These are phyloP conservation scores for Triplophysa tibetana DNA, from an alignment of 2,113 vertebrate genomes.

Conservation along the genomic window DNA sequence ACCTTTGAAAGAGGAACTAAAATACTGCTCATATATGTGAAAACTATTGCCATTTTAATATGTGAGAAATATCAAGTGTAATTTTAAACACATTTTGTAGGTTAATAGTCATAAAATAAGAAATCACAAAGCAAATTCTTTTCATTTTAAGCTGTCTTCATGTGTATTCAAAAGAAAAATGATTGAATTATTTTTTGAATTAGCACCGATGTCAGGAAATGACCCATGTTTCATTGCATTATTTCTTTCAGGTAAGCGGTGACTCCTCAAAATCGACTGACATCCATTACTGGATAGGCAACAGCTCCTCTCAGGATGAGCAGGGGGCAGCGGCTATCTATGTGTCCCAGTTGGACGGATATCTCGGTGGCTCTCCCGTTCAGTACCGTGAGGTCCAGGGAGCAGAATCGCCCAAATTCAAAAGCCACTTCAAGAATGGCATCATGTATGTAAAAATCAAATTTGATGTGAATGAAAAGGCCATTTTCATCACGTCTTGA, in stretches of 20 bases:
- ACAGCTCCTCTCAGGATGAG: constrained; percentile 82
- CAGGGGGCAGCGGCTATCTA: constrained; percentile 82
- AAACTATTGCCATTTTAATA: too few relatives aligned
- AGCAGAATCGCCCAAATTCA: constrained; percentile 80
- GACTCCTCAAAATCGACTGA: constrained; percentile 64
- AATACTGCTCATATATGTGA: too few relatives aligned
- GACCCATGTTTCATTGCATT: too few relatives aligned
- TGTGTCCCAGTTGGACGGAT: constrained; percentile 79
- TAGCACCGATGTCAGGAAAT: too few relatives aligned
- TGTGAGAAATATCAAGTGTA: too few relatives aligned
- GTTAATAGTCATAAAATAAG: too few relatives aligned
- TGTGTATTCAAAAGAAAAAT: too few relatives aligned
- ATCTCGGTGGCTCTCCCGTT: constrained; percentile 75
- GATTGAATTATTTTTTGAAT: too few relatives aligned
- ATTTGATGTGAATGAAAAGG: background rate
- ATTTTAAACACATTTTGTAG: too few relatives aligned
- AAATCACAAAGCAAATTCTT: too few relatives aligned
- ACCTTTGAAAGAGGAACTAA: too few relatives aligned
- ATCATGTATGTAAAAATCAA: constrained; percentile 79
- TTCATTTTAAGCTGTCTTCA: too few relatives aligned
- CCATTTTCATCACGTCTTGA: background rate
- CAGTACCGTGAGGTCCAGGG: constrained; percentile 87
- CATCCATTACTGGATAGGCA: constrained; percentile 88
- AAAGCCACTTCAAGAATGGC: constrained; percentile 85
- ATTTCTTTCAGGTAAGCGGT: constrained; percentile 67